phyloP scores from a whole-genome alignment of 2,113 vertebrate genomes.

The Neomonachus schauinslandi region DNA sequence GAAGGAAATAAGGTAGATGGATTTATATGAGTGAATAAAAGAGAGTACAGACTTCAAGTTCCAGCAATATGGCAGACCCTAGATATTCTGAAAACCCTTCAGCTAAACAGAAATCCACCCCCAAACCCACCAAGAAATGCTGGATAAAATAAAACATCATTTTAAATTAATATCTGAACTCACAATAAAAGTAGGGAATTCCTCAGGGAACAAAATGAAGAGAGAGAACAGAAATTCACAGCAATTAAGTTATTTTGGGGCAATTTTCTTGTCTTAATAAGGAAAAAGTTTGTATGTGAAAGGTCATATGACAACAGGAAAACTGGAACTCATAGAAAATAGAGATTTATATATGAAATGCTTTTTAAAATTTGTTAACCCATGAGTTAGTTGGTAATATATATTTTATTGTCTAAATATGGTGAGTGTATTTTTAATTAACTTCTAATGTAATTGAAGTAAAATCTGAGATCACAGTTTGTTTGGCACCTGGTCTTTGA shows the following conservation, averaged over 20 bases:
- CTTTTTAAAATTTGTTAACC: neutral
- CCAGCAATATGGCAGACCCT: neutral
- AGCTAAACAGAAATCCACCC: neutral
- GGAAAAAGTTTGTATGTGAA: neutral
- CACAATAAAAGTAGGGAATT: neutral
- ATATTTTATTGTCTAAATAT: neutral
- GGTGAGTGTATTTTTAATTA: neutral
- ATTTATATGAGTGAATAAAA: constrained; percentile 19
- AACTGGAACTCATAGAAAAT: neutral
- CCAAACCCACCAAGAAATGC: neutral
- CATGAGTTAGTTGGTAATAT: neutral
- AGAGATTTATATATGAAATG: neutral
- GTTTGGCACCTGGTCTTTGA: neutral
- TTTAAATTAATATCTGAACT: constrained; percentile 13
- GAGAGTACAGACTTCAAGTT: neutral
- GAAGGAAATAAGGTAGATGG: neutral
- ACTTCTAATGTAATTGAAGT: neutral
- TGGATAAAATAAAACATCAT: neutral
- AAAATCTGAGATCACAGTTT: neutral
- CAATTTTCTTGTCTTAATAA: neutral
- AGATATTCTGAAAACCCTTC: neutral
- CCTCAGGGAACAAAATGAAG: neutral
- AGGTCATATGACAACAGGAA: neutral
- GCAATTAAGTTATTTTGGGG: neutral
- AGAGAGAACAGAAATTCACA: neutral